Conservation (phyloP, 2,797 vertebrate species). For the Rachycentron canadum region DNA sequence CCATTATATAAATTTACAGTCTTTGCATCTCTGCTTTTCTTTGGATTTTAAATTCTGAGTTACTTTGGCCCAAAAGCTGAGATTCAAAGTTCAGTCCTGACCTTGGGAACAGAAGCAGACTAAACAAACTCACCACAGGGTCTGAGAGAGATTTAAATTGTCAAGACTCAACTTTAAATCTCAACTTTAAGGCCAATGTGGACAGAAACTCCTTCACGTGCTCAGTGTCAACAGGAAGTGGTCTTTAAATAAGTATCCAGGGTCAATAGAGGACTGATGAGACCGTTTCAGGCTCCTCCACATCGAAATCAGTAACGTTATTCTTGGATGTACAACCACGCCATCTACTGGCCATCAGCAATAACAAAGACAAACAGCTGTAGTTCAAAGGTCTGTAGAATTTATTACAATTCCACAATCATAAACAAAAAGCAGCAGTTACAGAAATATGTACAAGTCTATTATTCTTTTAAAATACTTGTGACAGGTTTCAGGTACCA, state of each 20-base stretch:
- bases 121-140: neutral
- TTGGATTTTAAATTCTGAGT: neutral
- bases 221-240: neutral
- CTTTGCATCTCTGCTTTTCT: neutral
- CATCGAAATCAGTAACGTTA: neutral
- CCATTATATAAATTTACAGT: too few species aligned
- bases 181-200: neutral
- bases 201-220: neutral
- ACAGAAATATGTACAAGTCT: constrained; percentile 88
- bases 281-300: neutral
- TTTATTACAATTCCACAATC: constrained; percentile 89
- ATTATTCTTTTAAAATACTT: constrained; percentile 82
- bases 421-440: constrained; percentile 87
- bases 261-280: neutral
- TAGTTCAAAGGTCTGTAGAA: constrained; percentile 83
- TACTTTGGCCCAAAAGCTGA: neutral
- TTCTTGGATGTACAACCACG: constrained; percentile 38
- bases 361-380: constrained; percentile 3
- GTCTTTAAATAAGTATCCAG: neutral
- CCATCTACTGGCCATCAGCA: constrained; percentile 57
- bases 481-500: constrained; percentile 64
- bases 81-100: neutral
- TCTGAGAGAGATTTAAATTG: neutral
- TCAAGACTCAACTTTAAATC: neutral
- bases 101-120: neutral